These are phyloP conservation scores for Eumacrocentrus americanus DNA, from an alignment of 2,888 invertebrate genomes.

Conservation along the genomic window DNA sequence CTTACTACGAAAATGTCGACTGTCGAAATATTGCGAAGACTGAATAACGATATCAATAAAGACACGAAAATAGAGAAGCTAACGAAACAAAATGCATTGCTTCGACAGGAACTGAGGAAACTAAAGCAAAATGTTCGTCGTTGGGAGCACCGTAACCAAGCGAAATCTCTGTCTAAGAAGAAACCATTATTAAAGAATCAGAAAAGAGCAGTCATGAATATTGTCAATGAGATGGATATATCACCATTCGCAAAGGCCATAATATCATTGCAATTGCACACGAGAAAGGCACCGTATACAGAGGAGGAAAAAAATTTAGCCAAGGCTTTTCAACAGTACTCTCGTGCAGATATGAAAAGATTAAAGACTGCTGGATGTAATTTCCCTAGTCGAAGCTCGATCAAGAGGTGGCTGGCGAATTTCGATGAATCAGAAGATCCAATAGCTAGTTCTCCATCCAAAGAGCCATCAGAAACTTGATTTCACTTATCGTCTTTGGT, in stretches of 20 bases:
- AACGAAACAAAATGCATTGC: background rate
- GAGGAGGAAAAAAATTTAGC: background rate
- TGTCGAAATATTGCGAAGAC: background rate
- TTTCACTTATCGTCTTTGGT: too few relatives aligned
- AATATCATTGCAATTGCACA: conserved; percentile 1
- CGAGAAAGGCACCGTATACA: background rate
- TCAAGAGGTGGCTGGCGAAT: background rate
- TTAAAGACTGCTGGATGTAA: background rate
- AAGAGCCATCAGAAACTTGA: too few relatives aligned
- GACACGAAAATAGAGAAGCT: background rate
- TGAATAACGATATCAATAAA: background rate
- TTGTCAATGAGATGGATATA: background rate
- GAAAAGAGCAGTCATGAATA: background rate
- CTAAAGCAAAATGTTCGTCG: background rate
- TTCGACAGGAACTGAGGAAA: background rate
- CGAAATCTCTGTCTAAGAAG: background rate
- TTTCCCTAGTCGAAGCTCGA: background rate
- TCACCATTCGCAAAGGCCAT: conserved; percentile 1
- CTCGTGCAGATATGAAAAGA: background rate
- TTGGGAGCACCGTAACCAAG: background rate
- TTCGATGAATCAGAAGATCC: background rate
- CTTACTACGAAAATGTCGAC: background rate
- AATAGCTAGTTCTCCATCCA: too few relatives aligned
- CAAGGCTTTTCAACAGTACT: background rate
- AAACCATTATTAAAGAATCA: background rate